A percentile compares a stretch with the other conserved stretches of the same genome.
Evolutionary conservation across 2,888 invertebrate genomes (phyloP).

Genomic region (Ceratothoa steindachneri): DNA sequence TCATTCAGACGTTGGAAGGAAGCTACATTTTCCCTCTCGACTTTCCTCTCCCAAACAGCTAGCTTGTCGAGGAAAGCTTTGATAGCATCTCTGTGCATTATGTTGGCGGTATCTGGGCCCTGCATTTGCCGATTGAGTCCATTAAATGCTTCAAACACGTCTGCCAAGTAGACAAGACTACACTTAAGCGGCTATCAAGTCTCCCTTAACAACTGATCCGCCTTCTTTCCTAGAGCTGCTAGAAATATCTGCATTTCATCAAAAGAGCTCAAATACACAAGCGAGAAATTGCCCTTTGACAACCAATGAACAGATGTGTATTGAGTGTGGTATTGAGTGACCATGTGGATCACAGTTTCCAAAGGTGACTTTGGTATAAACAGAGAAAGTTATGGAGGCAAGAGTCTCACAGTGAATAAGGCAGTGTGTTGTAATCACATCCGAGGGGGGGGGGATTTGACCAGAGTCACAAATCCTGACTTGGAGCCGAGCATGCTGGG

Average conservation of each 20-base stretch:
- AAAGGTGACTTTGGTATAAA: neutral
- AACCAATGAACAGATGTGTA: neutral
- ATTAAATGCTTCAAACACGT: neutral
- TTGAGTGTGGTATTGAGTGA: neutral
- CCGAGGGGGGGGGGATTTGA: too few relatives aligned
- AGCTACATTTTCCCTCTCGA: too few relatives aligned
- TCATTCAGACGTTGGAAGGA: too few relatives aligned
- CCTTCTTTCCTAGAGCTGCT: neutral
- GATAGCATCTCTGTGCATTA: constrained; percentile 22
- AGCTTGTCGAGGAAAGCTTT: too few relatives aligned
- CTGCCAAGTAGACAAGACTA: too few relatives aligned
- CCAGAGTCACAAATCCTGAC: too few relatives aligned
- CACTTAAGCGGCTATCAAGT: constrained; percentile 3
- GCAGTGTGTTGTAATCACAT: too few relatives aligned
- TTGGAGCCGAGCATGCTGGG: too few relatives aligned
- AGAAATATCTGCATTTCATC: neutral
- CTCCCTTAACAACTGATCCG: neutral
- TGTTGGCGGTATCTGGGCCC: constrained; percentile 19
- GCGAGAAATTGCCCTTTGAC: neutral
- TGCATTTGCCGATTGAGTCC: neutral
- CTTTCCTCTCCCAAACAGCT: too few relatives aligned
- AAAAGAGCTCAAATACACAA: neutral
- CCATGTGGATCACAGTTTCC: neutral
- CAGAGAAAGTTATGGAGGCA: neutral
- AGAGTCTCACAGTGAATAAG: too few relatives aligned